Evolutionary conservation across 1,140 invertebrate species (phyloP).

Genomic region (Arctopsyche grandis): DNA sequence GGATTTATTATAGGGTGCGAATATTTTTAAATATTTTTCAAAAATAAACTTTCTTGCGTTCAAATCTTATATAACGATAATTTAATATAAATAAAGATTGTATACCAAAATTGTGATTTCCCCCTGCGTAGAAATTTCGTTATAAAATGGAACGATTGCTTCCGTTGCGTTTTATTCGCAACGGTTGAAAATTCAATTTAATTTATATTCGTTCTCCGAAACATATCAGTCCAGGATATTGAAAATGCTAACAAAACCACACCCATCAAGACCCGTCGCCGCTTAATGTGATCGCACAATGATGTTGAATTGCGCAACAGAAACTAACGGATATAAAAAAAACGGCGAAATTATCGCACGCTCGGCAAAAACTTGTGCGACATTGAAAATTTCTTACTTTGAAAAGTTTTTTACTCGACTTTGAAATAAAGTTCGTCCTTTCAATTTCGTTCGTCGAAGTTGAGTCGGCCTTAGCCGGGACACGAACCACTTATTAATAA

Average conservation of each 20-base stretch:
- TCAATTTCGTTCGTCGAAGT: conserved; percentile 7
- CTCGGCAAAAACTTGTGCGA: conserved; percentile 11
- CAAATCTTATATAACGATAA: too few species aligned
- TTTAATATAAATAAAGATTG: too few species aligned
- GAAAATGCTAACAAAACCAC: background rate
- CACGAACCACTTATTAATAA: conserved; percentile 18
- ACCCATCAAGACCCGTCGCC: background rate
- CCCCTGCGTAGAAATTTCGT: background rate
- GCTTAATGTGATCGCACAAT: too few species aligned
- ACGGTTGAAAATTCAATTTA: conserved; percentile 29
- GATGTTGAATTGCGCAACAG: too few species aligned
- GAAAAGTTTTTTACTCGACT: conserved; percentile 21
- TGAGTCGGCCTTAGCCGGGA: conserved; percentile 24
- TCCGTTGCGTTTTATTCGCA: background rate
- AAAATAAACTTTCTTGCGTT: too few species aligned
- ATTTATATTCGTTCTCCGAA: conserved; percentile 29
- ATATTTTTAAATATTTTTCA: too few species aligned
- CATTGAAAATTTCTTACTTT: background rate
- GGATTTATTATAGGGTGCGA: too few species aligned
- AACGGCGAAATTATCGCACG: background rate
- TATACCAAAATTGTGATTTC: background rate
- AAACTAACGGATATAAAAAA: background rate
- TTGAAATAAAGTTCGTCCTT: conserved; percentile 29
- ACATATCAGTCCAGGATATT: conserved; percentile 20
- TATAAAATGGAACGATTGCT: conserved; percentile 12